Evolutionary conservation across 92 coral and sea anemone species (phyloP).

Genomic region (Zoanthus sociatus): DNA sequence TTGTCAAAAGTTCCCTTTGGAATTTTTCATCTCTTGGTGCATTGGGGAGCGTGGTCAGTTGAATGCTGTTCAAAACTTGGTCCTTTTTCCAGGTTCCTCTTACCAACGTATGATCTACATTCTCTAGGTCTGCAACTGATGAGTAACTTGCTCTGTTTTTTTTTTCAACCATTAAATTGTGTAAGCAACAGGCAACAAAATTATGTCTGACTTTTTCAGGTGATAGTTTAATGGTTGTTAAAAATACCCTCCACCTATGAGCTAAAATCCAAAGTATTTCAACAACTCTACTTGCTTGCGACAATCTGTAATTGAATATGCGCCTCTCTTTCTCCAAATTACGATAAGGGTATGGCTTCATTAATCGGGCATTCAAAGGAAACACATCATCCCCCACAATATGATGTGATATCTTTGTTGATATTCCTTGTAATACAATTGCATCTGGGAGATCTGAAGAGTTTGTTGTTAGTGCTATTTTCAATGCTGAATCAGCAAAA

Average conservation of each 20-base stretch:
- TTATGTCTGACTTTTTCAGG: conserved; percentile 40
- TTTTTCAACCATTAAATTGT: conserved; percentile 50
- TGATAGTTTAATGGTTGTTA: conserved; percentile 36
- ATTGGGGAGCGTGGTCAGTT: conserved; percentile 48
- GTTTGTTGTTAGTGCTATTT: conserved; percentile 35
- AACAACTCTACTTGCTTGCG: conserved; percentile 28
- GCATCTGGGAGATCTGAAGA: conserved; percentile 15
- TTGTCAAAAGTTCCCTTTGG: conserved; percentile 54
- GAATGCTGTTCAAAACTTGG: conserved; percentile 23
- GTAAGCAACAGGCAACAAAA: conserved; percentile 32
- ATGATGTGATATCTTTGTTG: conserved; percentile 21
- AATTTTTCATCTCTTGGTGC: conserved; percentile 58
- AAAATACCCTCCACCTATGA: conserved; percentile 46
- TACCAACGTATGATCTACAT: conserved; percentile 33
- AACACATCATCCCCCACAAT: conserved; percentile 49
- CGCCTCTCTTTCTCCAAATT: conserved; percentile 44
- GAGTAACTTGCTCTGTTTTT: conserved; percentile 58
- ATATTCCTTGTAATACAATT: not conserved
- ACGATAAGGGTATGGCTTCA: conserved; percentile 53
- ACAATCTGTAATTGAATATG: conserved; percentile 44
- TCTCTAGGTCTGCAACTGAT: conserved; percentile 52
- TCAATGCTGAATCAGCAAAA: conserved; percentile 50
- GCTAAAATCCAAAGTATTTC: conserved; percentile 29
- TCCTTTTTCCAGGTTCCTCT: conserved; percentile 66
- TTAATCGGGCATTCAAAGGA: conserved; percentile 18